Conservation (phyloP, 2,888 invertebrate genomes). For the Trypoxylon attenuatum region DNA sequence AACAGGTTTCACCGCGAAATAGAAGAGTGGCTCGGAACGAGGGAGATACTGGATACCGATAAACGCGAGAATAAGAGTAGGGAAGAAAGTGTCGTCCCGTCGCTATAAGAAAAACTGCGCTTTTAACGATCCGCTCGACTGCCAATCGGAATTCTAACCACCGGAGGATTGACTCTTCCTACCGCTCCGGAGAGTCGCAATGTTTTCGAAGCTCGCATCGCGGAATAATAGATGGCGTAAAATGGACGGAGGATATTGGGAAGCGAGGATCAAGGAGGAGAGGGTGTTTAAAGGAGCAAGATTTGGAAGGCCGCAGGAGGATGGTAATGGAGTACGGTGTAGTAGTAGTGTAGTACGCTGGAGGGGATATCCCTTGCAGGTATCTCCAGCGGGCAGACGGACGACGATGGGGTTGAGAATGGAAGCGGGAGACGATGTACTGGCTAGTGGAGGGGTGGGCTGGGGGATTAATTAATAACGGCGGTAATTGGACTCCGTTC, state of each 20-base stretch:
- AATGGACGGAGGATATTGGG: slow-evolving; percentile 25
- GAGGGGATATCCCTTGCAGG: slow-evolving; percentile 55
- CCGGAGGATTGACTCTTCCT: too few relatives aligned
- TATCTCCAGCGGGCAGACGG: slow-evolving; percentile 57
- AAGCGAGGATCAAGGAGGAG: not conserved
- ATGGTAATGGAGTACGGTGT: slow-evolving; percentile 49
- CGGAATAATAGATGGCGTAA: slow-evolving; percentile 23
- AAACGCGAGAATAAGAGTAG: slow-evolving; percentile 14
- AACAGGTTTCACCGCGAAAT: slow-evolving; percentile 35
- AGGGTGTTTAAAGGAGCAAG: slow-evolving; percentile 51
- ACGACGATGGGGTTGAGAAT: slow-evolving; percentile 60
- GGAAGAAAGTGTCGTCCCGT: slow-evolving; percentile 28
- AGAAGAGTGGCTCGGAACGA: not conserved
- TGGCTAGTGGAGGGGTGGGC: slow-evolving; percentile 47
- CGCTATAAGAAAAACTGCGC: slow-evolving; percentile 2
- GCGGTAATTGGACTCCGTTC: slow-evolving; percentile 70
- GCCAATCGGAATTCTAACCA: too few relatives aligned
- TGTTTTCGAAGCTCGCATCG: slow-evolving; percentile 1
- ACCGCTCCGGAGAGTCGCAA: too few relatives aligned
- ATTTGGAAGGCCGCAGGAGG: slow-evolving; percentile 41
- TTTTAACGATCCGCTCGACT: slow-evolving; percentile 11
- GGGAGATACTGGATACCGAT: slow-evolving; percentile 29
- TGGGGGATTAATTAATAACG: slow-evolving; percentile 71
- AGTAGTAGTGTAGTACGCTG: too few relatives aligned
- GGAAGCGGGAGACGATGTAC: slow-evolving; percentile 59